Percentiles rank a stretch among this genome's conserved stretches.
phyloP scores from a whole-genome alignment of 1,140 invertebrate species.

The Centruroides sculpturatus region DNA sequence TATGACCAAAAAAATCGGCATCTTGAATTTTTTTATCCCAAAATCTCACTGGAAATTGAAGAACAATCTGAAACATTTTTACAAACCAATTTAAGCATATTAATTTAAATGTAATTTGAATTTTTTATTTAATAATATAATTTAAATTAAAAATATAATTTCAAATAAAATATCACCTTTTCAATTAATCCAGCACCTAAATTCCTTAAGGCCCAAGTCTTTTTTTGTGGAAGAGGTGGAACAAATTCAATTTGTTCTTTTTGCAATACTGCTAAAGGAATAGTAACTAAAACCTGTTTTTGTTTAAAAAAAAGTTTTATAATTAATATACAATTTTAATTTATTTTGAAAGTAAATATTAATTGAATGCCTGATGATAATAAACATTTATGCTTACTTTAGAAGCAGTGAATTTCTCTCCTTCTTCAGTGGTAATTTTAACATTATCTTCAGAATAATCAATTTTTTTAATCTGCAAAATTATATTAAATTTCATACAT shows the following conservation, averaged over 20 bases:
- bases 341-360: no score
- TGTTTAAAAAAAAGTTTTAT: no score
- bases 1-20: conserved; percentile 29
- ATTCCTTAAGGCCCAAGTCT: conserved; percentile 25
- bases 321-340: no score
- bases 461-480: conserved; percentile 22
- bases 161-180: conserved; percentile 24
- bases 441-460: conserved; percentile 24
- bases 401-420: conserved; percentile 11
- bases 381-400: conserved; percentile 18
- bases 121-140: no score
- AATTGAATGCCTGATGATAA: no score
- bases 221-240: conserved; percentile 29
- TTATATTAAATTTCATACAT: no score
- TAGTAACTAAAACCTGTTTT: conserved; percentile 21
- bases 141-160: no score
- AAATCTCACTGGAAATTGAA: conserved; percentile 31
- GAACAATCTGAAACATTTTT: conserved; percentile 1
- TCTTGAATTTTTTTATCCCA: conserved; percentile 26
- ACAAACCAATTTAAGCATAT: no score
- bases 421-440: conserved; percentile 18
- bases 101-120: no score
- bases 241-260: conserved; percentile 25
- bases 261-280: conserved; percentile 31
- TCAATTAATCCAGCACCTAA: conserved; percentile 34